Percentiles rank a stretch among this genome's conserved stretches.
phyloP scores from a whole-genome alignment of 2,888 invertebrate genomes.

The Drosophila basisetae region DNA sequence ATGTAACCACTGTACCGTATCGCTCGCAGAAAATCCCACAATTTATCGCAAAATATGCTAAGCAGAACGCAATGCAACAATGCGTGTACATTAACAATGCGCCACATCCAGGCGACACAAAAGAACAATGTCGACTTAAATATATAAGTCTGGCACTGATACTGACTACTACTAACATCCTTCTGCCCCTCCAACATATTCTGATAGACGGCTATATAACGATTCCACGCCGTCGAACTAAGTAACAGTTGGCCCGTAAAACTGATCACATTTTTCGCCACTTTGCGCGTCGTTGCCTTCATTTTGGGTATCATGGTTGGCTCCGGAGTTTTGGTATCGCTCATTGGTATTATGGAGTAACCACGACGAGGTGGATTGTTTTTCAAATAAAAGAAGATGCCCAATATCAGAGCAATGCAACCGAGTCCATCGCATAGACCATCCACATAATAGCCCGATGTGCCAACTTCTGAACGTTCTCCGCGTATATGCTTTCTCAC shows the following conservation, averaged over 20 bases:
- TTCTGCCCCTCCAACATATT: conserved; percentile 91
- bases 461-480: conserved; percentile 92
- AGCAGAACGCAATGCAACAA: conserved; percentile 90
- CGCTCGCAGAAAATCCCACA: conserved; percentile 91
- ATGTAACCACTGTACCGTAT: conserved; percentile 91
- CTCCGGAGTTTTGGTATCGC: conserved; percentile 79
- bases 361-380: conserved; percentile 91
- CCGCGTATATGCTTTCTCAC: conserved; percentile 91
- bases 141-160: conserved; percentile 87
- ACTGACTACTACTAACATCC: conserved; percentile 86
- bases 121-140: conserved; percentile 92
- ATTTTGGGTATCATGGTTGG: conserved; percentile 88
- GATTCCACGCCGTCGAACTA: conserved; percentile 93
- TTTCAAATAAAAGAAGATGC: conserved; percentile 89
- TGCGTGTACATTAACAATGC: conserved; percentile 92
- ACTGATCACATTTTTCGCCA: conserved; percentile 88
- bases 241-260: conserved; percentile 90
- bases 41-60: conserved; percentile 92
- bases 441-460: conserved; percentile 92
- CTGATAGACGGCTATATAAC: conserved; percentile 92
- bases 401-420: conserved; percentile 90
- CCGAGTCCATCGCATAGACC: conserved; percentile 93
- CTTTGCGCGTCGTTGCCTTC: conserved; percentile 89
- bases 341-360: conserved; percentile 88
- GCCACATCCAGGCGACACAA: conserved; percentile 90